A percentile compares a stretch with the other conserved stretches of the same genome.
These are phyloP conservation scores for Agapornis canus DNA, from an alignment of 2,797 vertebrate genomes.

Conservation along the genomic window DNA sequence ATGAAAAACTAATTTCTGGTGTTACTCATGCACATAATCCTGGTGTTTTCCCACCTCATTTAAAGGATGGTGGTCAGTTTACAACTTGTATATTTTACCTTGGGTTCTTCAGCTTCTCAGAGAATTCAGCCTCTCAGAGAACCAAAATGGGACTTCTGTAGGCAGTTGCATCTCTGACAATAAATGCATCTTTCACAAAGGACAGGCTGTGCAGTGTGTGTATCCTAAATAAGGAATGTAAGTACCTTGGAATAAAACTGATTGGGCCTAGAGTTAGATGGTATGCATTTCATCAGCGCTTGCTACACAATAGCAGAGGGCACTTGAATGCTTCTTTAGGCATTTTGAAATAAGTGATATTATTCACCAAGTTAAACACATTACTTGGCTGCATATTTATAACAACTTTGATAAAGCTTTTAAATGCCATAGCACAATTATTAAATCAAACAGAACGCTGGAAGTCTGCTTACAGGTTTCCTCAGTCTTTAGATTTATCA, in stretches of 20 bases:
- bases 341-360: not conserved
- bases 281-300: not conserved
- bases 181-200: not conserved
- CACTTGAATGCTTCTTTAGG: not conserved
- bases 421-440: not conserved
- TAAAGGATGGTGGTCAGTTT: not conserved
- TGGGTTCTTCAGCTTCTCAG: not conserved
- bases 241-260: not conserved
- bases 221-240: not conserved
- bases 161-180: not conserved
- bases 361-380: not conserved
- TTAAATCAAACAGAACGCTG: not conserved
- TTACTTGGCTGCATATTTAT: not conserved
- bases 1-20: conserved; percentile 26
- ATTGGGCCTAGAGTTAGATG: fast-evolving
- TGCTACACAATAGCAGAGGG: not conserved
- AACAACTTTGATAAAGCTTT: not conserved
- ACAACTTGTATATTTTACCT: not conserved
- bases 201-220: not conserved
- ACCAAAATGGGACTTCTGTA: not conserved
- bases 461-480: not conserved
- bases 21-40: not conserved
- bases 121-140: not conserved
- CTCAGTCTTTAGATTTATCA: not conserved
- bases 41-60: not conserved